Evolutionary conservation across 2,888 invertebrate species (phyloP).

Genomic region (Lycocerus yunnanus): DNA sequence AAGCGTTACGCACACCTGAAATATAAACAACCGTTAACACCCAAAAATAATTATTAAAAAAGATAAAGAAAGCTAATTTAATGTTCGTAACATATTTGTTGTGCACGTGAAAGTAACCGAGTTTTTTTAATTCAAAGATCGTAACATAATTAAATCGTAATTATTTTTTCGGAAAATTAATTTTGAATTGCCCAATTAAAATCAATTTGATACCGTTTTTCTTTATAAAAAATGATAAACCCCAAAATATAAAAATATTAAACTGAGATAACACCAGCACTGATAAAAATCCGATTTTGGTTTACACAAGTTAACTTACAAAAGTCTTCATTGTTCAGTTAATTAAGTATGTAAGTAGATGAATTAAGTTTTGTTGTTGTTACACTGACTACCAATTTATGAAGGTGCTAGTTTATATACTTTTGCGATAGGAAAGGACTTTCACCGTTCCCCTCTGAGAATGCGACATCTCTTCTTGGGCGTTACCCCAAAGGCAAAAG

Average conservation of each 20-base stretch:
- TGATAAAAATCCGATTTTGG: not conserved
- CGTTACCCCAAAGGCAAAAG: constrained; percentile 16
- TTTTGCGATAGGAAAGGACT: constrained; percentile 42
- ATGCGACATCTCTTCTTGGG: constrained; percentile 19
- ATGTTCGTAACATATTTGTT: not conserved
- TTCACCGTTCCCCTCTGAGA: constrained; percentile 43
- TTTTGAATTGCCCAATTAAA: not conserved
- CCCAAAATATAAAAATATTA: not conserved
- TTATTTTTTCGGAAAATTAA: not conserved
- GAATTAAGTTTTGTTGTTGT: constrained; percentile 34
- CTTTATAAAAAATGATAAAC: too few relatives aligned
- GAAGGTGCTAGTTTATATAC: constrained; percentile 43
- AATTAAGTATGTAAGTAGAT: constrained; percentile 37
- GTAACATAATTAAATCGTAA: not conserved
- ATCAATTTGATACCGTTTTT: not conserved
- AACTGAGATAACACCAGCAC: not conserved
- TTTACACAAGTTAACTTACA: constrained; percentile 44
- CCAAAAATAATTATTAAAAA: not conserved
- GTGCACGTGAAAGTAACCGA: constrained; percentile 9
- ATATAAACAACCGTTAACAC: constrained; percentile 19
- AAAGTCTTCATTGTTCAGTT: constrained; percentile 51
- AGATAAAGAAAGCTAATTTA: not conserved
- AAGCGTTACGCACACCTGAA: constrained; percentile 47
- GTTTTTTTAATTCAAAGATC: not conserved
- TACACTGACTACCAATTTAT: constrained; percentile 44